Evolutionary conservation across 2,113 vertebrate species (phyloP), one percentile per base, ranked within the genome.

Genomic region (Tragulus kanchil): DNA sequence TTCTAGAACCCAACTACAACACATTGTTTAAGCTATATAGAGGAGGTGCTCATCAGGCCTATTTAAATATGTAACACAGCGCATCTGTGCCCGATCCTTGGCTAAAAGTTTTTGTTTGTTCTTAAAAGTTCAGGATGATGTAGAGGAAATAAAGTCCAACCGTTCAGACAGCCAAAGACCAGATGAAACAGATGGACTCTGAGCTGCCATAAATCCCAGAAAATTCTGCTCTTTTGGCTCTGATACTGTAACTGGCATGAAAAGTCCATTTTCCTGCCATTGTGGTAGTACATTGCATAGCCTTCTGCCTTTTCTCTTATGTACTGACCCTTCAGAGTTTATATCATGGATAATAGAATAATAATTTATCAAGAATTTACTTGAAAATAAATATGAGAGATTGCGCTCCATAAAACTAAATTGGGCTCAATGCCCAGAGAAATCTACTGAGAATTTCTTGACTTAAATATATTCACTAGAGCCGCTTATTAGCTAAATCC

Each of bases 121-220:
- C 64, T 94, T 92, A 82, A 96, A 92, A 96, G 58, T 94, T 85
- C 56, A 79, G 69, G 45, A 48, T 89, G 58, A 71, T 81, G 87
- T 69, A 90, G 90, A 96, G 88, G 75, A 96, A 96, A 92, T 95
- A 90, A 92, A 97, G 90, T 94, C 89, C 96, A 97, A 89, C 31
- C 21, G 0, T 85, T 59, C 50, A 90, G 85, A 67, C 54, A 73
- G 96, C 85, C 92, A 94, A 90, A 65, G 15, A 90, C 26, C 73
- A 78, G 81, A 95, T 81, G 87, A 85, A 83, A 88, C 87, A 96
- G 87, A 95, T 73, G 94, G 95, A 96, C 92, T 96, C 90, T 96
- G 90, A 96, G 96, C 90, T 36, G 48, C 17, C 94, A 19, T 48
- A 52, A 75, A 84, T 81, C 75, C 88, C 85, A 95, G 84, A 93